Conservation (phyloP, 2,797 vertebrate genomes). For the Melanotaenia parkinsoni region DNA sequence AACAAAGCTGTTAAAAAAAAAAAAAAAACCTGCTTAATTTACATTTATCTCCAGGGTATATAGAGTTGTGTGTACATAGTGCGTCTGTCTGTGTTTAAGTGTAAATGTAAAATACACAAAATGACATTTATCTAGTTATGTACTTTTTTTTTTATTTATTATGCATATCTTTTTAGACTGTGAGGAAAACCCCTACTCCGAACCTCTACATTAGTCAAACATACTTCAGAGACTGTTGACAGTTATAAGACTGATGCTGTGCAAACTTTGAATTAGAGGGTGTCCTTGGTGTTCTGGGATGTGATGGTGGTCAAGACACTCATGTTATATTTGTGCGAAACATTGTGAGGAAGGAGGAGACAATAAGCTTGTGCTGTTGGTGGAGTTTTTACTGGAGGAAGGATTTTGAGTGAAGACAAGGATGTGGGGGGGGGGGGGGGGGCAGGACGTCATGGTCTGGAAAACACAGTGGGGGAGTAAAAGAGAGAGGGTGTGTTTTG, state of each 20-base stretch:
- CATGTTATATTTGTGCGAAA: slow-evolving; percentile 22
- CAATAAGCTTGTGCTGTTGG: slow-evolving; percentile 17
- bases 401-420: slow-evolving; percentile 37
- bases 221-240: not conserved
- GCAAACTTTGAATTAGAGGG: slow-evolving; percentile 37
- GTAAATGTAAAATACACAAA: not conserved
- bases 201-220: not conserved
- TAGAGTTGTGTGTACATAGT: not conserved
- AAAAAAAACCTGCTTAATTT: too few species aligned
- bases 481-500: slow-evolving; percentile 59
- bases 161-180: not conserved
- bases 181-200: not conserved
- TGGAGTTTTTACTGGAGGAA: slow-evolving; percentile 40
- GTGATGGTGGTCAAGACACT: slow-evolving; percentile 65
- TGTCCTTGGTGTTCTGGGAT: slow-evolving; percentile 67
- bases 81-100: not conserved
- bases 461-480: slow-evolving; percentile 55
- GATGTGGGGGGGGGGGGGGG: slow-evolving; percentile 47
- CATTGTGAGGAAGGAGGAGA: slow-evolving; percentile 39
- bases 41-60: too few species aligned
- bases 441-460: slow-evolving; percentile 51
- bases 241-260: not conserved
- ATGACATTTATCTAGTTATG: too few species aligned
- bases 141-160: not conserved
- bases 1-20: not conserved